Evolutionary conservation across 2,113 vertebrate species (phyloP).

Genomic region (Clarias magur): DNA sequence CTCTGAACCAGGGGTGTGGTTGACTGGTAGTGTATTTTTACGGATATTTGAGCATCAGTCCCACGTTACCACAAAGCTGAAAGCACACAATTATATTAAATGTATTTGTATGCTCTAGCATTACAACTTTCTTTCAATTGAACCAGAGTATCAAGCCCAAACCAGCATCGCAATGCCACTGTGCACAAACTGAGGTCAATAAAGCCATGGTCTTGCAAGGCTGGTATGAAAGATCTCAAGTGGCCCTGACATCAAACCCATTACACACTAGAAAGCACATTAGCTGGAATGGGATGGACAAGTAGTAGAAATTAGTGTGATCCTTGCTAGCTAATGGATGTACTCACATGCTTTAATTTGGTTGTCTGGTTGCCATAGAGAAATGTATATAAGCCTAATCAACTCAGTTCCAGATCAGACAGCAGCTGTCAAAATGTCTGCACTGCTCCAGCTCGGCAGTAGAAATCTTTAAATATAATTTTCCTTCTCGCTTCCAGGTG

Average conservation of each 20-base stretch:
- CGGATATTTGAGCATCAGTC: background rate
- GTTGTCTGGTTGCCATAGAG: background rate
- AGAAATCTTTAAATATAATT: background rate
- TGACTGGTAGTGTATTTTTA: no score
- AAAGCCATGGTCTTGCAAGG: no score
- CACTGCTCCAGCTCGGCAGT: background rate
- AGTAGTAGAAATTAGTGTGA: background rate
- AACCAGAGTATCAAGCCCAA: no score
- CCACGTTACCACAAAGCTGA: background rate
- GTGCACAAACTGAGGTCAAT: no score
- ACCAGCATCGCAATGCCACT: no score
- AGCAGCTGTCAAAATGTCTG: background rate
- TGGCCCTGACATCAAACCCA: no score
- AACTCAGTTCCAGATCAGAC: background rate
- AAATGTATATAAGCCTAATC: background rate
- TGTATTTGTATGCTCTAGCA: background rate
- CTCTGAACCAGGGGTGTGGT: no score
- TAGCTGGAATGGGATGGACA: background rate
- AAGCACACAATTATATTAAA: background rate
- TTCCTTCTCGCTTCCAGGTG: background rate
- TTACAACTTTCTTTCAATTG: background rate
- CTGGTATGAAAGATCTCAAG: no score
- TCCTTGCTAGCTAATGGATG: background rate
- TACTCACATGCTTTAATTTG: background rate
- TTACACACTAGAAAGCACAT: no score